A percentile compares a stretch with the other conserved stretches of the same genome.
Conservation (phyloP, 2,888 invertebrate genomes). For the Salpingus planirostris region DNA sequence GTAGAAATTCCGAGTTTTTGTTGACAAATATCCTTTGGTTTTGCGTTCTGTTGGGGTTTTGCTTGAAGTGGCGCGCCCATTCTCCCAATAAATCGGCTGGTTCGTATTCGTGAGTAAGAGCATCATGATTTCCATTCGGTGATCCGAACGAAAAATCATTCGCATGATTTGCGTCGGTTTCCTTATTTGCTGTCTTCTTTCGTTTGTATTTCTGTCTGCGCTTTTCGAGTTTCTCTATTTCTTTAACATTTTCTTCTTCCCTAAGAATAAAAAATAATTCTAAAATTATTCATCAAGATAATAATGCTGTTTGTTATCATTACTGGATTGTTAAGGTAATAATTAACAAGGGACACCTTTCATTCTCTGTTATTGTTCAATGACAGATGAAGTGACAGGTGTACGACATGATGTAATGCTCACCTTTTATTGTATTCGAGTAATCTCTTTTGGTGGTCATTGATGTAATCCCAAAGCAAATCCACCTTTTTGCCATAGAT, state of each 20-base stretch:
- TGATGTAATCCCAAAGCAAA: conserved; percentile 31
- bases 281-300: no score
- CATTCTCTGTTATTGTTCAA: no score
- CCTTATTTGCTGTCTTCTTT: conserved; percentile 15
- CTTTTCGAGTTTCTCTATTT: conserved; percentile 27
- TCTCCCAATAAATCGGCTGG: conserved; percentile 3
- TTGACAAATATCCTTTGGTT: not conserved
- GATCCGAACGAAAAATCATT: conserved; percentile 6
- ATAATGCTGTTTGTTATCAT: not conserved
- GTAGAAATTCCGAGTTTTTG: conserved; percentile 5
- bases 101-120: conserved; percentile 8
- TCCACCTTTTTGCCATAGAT: conserved; percentile 71
- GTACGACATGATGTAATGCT: no score
- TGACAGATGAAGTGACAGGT: no score
- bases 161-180: conserved; percentile 1
- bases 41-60: not conserved
- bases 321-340: not conserved
- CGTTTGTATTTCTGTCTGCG: conserved; percentile 29
- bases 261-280: conserved; percentile 2
- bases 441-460: conserved; percentile 29
- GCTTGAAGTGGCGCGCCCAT: conserved; percentile 7
- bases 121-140: conserved; percentile 5
- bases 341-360: not conserved
- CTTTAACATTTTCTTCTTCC: conserved; percentile 16
- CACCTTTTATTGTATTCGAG: conserved; percentile 17